Evolutionary conservation across 2,113 vertebrate genomes (phyloP).

Genomic region (Stegastes partitus): DNA sequence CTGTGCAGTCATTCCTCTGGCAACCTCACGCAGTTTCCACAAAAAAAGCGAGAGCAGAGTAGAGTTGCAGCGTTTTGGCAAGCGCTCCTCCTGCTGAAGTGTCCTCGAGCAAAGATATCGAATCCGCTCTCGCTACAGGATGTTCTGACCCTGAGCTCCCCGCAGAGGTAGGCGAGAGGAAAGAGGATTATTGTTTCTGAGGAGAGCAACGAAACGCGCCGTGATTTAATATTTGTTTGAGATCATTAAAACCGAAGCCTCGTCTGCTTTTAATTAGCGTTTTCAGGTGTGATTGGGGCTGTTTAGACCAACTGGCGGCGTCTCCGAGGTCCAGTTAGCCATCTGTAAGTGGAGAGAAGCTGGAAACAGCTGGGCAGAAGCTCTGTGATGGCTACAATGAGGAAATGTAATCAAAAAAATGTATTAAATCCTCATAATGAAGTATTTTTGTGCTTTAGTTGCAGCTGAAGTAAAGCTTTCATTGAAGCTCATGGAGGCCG

Average conservation of each 20-base stretch:
- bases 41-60: constrained; percentile 1
- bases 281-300: not conserved
- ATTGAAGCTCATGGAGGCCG: too few relatives aligned
- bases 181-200: too few relatives aligned
- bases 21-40: not conserved
- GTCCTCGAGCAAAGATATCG: constrained; percentile 60
- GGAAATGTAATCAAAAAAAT: too few relatives aligned
- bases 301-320: not conserved
- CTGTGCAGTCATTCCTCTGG: too few relatives aligned
- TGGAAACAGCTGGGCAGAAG: too few relatives aligned
- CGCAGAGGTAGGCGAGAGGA: not conserved
- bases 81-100: constrained; percentile 39
- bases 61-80: constrained; percentile 25
- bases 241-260: too few relatives aligned
- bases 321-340: constrained; percentile 13
- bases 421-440: too few relatives aligned
- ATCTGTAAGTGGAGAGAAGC: not conserved
- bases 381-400: too few relatives aligned
- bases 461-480: too few relatives aligned
- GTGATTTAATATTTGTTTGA: too few relatives aligned
- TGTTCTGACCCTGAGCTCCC: constrained; percentile 29
- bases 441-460: too few relatives aligned
- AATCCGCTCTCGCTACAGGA: not conserved
- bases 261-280: not conserved
- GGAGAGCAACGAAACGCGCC: not conserved